Evolutionary conservation across 2,797 vertebrate species (phyloP), one percentile per base, ranked within the genome.

Genomic region (Liasis olivaceus): DNA sequence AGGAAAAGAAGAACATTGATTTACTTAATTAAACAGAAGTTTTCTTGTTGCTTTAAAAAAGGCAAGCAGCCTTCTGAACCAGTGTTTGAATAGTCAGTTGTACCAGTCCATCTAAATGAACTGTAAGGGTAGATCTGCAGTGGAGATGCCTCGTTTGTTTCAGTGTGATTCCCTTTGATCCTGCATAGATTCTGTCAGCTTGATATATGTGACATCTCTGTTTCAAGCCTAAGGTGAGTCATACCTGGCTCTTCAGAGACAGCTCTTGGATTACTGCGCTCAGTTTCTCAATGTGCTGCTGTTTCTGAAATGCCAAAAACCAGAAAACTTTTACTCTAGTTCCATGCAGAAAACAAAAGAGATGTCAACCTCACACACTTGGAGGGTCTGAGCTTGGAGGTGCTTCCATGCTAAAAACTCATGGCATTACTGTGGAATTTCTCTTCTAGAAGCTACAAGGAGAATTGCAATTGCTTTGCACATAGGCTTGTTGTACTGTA

Each of bases 241-340:
- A 26, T 94, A 94, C 93, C 91, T 94, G 91, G 22, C 36, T 94
- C 28, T 15, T 92, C 85, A 81, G 85, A 90, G 93, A 92, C 9
- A 92, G 22, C 54, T 12, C 85, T 42, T 69, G 91, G 36, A 94
- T 54, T 62, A 42, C 66, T 6, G 13, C 1, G 15, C 31, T 90
- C 54, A 88, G 85, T 87, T 90, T 87, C 22, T 92, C 85, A 58
- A 88, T 31, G 4, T 85, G 85, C 3, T 59, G 85, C 88, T 85
- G 93, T 59, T n/a, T 94, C 93, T 94, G 54, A 66, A 88, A 77
- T 5, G 7, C 26, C 62, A 36, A 51, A n/a, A 63, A 86, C 47
- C 42, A 91, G 47, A 86, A 47, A 11, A 56, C 59, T 90, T 87
- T 69, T 85, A 64, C 8, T 26, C 56, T 63, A 51, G 51, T 81